Conservation (phyloP, 2,888 invertebrate genomes). For the Doris montereyensis region DNA sequence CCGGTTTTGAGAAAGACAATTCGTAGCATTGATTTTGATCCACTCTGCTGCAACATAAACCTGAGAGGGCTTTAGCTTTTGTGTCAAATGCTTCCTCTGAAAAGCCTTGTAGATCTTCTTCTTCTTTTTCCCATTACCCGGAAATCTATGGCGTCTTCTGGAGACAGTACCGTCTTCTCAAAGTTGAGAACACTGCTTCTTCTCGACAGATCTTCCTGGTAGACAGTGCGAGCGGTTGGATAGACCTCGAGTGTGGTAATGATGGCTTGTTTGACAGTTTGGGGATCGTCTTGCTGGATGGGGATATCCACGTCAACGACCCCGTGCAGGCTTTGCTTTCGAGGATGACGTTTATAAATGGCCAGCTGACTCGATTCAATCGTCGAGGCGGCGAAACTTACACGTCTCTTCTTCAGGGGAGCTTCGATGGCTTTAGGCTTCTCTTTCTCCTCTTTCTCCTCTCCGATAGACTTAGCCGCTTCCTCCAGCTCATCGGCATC, state of each 20-base stretch:
- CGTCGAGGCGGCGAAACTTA: conserved; percentile 30
- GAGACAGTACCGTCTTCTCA: conserved; percentile 25
- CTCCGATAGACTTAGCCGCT: not conserved
- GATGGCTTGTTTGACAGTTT: conserved; percentile 27
- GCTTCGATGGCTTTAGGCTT: not conserved
- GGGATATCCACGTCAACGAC: conserved; percentile 40
- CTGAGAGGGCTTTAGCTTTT: conserved; percentile 37
- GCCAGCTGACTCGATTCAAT: conserved; percentile 40
- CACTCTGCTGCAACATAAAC: conserved; percentile 38
- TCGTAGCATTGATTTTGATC: conserved; percentile 21
- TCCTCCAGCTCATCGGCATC: conserved; percentile 18
- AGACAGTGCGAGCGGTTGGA: conserved; percentile 32
- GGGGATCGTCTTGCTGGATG: conserved; percentile 18
- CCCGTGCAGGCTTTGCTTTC: conserved; percentile 41
- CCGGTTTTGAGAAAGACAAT: conserved; percentile 40
- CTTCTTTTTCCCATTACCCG: conserved; percentile 11
- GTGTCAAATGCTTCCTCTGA: conserved; percentile 38
- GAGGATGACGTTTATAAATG: conserved; percentile 34
- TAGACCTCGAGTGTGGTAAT: conserved; percentile 29
- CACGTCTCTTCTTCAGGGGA: not conserved
- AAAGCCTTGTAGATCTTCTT: conserved; percentile 24
- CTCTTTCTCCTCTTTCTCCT: too few relatives aligned
- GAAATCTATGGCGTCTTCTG: conserved; percentile 37
- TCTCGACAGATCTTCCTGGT: conserved; percentile 19
- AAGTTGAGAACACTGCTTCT: conserved; percentile 12